Evolutionary conservation across 2,113 vertebrate species (phyloP).

Genomic region (Saimiri boliviensis): DNA sequence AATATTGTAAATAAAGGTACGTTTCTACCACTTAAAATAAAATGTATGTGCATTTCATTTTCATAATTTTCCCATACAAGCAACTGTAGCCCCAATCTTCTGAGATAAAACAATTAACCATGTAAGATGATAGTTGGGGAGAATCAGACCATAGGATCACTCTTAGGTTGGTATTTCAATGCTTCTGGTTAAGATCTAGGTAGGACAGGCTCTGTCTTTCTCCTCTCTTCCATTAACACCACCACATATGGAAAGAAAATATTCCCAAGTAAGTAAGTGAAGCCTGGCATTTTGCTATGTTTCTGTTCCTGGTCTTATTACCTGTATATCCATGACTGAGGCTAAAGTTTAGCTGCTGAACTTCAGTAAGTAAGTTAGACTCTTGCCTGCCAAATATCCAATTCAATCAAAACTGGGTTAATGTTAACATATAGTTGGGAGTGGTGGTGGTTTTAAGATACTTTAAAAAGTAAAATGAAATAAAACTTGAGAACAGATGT

Average conservation of each 20-base stretch:
- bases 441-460: slow-evolving; percentile 8
- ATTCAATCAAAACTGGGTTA: slow-evolving; percentile 37
- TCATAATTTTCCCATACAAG: neutral
- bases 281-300: neutral
- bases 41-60: neutral
- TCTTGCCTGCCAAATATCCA: slow-evolving; percentile 33
- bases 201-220: neutral
- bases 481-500: slow-evolving; percentile 42
- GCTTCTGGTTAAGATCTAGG: neutral
- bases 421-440: slow-evolving; percentile 1
- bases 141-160: neutral
- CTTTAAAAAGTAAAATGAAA: slow-evolving; percentile 49
- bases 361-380: slow-evolving; percentile 32
- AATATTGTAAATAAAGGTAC: neutral
- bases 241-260: neutral
- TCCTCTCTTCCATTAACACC: neutral
- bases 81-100: neutral
- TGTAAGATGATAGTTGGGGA: neutral
- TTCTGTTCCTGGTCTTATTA: neutral
- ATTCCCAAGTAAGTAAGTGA: neutral
- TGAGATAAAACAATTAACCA: neutral
- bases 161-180: neutral
- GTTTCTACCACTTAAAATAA: neutral
- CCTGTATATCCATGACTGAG: neutral
- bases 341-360: slow-evolving; percentile 4